phyloP scores from a whole-genome alignment of 2,888 invertebrate genomes.

The Cheilosia grossa region DNA sequence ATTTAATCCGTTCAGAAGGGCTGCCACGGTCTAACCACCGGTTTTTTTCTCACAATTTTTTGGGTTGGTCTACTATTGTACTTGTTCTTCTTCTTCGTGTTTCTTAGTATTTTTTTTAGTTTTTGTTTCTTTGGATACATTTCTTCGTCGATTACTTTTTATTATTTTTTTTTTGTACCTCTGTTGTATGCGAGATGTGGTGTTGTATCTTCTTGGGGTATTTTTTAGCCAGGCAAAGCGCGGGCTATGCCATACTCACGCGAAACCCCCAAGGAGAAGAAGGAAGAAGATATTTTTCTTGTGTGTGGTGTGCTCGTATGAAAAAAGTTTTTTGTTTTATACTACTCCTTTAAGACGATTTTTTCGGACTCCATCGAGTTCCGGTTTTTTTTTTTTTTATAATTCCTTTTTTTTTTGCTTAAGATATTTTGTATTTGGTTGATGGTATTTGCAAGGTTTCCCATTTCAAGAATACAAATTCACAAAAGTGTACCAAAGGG shows the following conservation, averaged over 20 bases:
- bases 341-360: conserved; percentile 64
- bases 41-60: conserved; percentile 76
- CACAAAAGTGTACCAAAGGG: conserved; percentile 21
- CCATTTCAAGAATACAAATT: conserved; percentile 66
- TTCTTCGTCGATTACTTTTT: conserved; percentile 66
- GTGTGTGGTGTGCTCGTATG: conserved; percentile 67
- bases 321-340: conserved; percentile 27
- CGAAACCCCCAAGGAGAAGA: conserved; percentile 74
- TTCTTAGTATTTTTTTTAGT: conserved; percentile 24
- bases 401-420: conserved; percentile 20
- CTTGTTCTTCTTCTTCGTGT: conserved; percentile 74
- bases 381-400: conserved; percentile 25
- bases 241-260: conserved; percentile 72
- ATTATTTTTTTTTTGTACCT: conserved; percentile 46
- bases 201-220: conserved; percentile 68
- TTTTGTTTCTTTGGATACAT: conserved; percentile 67
- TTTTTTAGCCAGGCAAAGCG: conserved; percentile 68
- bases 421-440: conserved; percentile 42
- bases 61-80: conserved; percentile 75
- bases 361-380: conserved; percentile 59
- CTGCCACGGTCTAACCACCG: conserved; percentile 76
- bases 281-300: conserved; percentile 72
- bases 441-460: conserved; percentile 72
- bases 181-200: conserved; percentile 43
- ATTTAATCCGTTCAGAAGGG: conserved; percentile 81